phyloP scores from a whole-genome alignment of 64 coral and sea anemone genomes.

The Astreopora myriophthalma region DNA sequence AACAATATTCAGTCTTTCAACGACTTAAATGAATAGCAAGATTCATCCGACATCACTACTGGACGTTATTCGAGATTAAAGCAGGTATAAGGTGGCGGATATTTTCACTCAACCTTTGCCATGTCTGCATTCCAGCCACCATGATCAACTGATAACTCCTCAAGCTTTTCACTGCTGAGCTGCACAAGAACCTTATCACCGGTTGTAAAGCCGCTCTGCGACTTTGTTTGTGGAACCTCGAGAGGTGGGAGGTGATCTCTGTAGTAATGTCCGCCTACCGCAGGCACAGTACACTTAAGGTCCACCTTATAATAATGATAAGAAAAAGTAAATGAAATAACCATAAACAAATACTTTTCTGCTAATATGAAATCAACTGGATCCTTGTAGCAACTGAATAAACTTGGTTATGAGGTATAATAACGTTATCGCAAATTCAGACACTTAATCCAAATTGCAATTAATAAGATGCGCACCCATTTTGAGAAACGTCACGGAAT shows the following conservation, averaged over 20 bases:
- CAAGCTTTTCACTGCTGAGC: constrained; percentile 10
- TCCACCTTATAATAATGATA: constrained; percentile 23
- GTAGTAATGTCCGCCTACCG: constrained; percentile 43
- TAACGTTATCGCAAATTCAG: too few species aligned
- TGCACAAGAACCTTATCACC: constrained; percentile 45
- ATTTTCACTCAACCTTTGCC: constrained; percentile 16
- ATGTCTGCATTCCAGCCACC: constrained; percentile 65
- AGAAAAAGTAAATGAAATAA: too few species aligned
- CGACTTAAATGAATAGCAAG: too few species aligned
- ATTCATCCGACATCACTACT: neutral
- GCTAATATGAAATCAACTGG: too few species aligned
- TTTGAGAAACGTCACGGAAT: too few species aligned
- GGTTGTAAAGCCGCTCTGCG: constrained; percentile 42
- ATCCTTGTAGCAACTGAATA: too few species aligned
- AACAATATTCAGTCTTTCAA: too few species aligned
- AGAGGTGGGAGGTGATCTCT: constrained; percentile 51
- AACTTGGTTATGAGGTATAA: too few species aligned
- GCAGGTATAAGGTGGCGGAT: neutral
- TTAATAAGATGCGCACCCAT: too few species aligned
- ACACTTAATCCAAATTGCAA: too few species aligned
- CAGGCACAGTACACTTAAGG: constrained; percentile 9
- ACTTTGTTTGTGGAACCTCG: constrained; percentile 11
- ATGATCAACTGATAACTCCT: constrained; percentile 38
- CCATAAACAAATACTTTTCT: too few species aligned
- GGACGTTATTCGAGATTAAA: neutral